Evolutionary conservation across 2,888 invertebrate genomes (phyloP), one percentile per base, ranked within the genome.

Genomic region (Megastigmus dorsalis): DNA sequence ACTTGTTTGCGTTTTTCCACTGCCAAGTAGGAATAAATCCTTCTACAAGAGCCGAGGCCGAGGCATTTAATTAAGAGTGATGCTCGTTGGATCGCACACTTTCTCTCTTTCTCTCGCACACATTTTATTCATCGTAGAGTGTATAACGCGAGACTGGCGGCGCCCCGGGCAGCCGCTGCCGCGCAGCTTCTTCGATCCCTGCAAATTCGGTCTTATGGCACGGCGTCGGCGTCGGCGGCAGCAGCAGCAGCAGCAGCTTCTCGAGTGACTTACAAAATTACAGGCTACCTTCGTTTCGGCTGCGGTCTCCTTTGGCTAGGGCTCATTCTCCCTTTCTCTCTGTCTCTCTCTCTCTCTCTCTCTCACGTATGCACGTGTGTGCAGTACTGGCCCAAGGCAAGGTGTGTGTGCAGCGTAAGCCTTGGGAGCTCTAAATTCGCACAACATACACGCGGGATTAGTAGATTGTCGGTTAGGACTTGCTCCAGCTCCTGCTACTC

Each of bases 11-110:
- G 15, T 57, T 23, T 15, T 36, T 20, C 15, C 50, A 2, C 48
- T n/a, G 13, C n/a, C n/a, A n/a, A n/a, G n/a, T n/a, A n/a, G n/a
- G n/a, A n/a, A n/a, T n/a, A n/a, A n/a, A n/a, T n/a, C 18, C n/a
- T 13, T 3, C 0, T 43, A 15, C 28, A 28, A 13, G n/a, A 28
- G 13, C 2, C 33, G 30, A 18, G 18, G 23, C 23, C 26, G 28
- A 36, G 45, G 54, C 63, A 69, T 77, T 77, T 77, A 78, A 79
- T 79, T 77, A 74, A 75, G 77, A 75, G 73, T 60, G 66, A 77
- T 74, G 70, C 63, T 55, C 38, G 52, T 62, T 10, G 10, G 20
- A n/a, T n/a, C 45, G 10, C 15, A n/a, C n/a, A n/a, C n/a, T n/a
- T n/a, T n/a, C n/a, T n/a, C n/a, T 33, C 33, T 5, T 52, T 52